Percentiles rank a stretch among this genome's conserved stretches.
These are phyloP conservation scores for Homarus americanus DNA, from an alignment of 1,140 invertebrate genomes.

Conservation along the genomic window DNA sequence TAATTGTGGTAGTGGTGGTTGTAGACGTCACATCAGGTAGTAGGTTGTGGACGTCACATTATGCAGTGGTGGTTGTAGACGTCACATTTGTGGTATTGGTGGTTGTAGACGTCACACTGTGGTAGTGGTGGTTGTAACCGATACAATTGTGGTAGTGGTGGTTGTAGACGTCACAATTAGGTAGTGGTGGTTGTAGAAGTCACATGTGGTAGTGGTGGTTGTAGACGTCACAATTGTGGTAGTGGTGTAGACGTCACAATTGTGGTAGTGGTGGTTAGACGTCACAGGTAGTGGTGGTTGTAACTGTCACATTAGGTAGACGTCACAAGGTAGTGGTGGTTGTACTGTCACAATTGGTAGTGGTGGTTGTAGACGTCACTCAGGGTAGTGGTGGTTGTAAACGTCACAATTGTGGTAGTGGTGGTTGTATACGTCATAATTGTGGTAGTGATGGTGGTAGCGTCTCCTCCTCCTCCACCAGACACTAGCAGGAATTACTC, in stretches of 20 bases:
- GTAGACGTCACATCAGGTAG: conserved; percentile 23
- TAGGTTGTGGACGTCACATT: background rate
- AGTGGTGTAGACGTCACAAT: too few species aligned
- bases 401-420: background rate
- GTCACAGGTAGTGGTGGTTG: too few species aligned
- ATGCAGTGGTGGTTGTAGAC: conserved; percentile 25
- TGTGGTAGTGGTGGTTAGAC: too few species aligned
- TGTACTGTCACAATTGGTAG: background rate
- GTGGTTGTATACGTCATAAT: background rate
- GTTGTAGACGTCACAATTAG: too few species aligned
- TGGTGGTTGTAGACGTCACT: too few species aligned
- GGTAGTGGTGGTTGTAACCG: conserved; percentile 11
- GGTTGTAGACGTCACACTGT: background rate
- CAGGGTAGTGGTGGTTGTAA: background rate
- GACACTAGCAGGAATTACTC: too few species aligned
- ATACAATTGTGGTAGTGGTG: background rate
- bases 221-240: too few species aligned
- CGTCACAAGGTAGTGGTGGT: conserved; percentile 31
- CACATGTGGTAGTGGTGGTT: too few species aligned
- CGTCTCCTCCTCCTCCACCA: too few species aligned
- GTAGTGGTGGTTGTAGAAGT: too few species aligned
- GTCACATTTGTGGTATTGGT: background rate
- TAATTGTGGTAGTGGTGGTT: conserved; percentile 27
- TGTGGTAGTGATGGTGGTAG: background rate
- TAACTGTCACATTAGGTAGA: too few species aligned